These are phyloP conservation scores for Meriones unguiculatus DNA, from an alignment of 2,113 vertebrate genomes.

Conservation along the genomic window DNA sequence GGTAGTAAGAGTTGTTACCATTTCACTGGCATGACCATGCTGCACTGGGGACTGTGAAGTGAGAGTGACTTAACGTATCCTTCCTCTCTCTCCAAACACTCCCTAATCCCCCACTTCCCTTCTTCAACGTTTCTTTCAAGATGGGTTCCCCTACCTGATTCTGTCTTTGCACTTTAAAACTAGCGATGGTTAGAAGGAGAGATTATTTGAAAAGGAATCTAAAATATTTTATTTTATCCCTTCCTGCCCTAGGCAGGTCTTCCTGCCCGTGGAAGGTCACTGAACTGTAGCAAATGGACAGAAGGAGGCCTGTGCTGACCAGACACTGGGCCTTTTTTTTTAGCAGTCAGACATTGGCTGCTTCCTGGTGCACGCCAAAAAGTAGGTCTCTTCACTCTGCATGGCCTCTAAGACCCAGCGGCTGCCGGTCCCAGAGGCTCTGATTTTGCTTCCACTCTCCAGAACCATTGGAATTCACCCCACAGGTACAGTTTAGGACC, in stretches of 20 bases:
- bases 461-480: neutral
- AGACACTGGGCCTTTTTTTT: neutral
- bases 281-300: neutral
- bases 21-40: neutral
- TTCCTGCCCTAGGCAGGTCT: neutral
- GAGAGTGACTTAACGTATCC: neutral
- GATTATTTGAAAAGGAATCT: neutral
- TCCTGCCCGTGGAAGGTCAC: too few species aligned
- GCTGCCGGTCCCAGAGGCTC: neutral
- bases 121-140: neutral
- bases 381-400: neutral
- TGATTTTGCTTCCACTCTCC: neutral
- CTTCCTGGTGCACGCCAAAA: neutral
- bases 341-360: too few species aligned
- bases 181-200: neutral
- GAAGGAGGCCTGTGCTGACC: too few species aligned
- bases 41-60: neutral
- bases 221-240: neutral
- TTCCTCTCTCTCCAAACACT: too few species aligned
- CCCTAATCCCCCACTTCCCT: neutral
- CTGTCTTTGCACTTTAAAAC: neutral
- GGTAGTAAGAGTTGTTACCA: neutral
- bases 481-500: neutral
- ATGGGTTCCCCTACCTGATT: neutral
- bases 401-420: accelerated